A percentile compares a stretch with the other conserved stretches of the same genome.
phyloP scores from a whole-genome alignment of 2,888 invertebrate genomes.

The Spicauda simplicius region DNA sequence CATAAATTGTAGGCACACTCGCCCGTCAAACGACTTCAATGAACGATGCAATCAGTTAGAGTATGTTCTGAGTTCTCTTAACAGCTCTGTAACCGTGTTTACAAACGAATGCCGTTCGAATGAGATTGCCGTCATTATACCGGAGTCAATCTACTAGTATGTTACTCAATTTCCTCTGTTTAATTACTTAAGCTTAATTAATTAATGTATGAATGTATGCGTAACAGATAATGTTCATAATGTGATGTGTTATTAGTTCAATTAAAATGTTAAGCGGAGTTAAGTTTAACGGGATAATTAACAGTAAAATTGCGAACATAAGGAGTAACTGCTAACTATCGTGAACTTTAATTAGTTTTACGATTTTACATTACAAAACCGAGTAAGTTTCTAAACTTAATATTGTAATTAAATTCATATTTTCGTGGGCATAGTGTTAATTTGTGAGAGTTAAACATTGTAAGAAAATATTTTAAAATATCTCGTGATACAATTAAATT shows the following conservation, averaged over 20 bases:
- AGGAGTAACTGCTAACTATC: neutral
- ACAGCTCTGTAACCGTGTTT: constrained; percentile 54
- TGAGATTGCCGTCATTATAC: constrained; percentile 46
- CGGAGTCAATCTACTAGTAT: constrained; percentile 19
- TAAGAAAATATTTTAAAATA: too few relatives aligned
- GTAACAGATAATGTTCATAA: constrained; percentile 2
- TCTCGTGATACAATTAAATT: too few relatives aligned
- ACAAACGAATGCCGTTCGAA: constrained; percentile 50
- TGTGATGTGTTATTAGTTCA: constrained; percentile 11
- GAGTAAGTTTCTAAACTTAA: neutral
- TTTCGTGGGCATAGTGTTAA: neutral
- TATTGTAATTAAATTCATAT: neutral
- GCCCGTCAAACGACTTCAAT: constrained; percentile 70
- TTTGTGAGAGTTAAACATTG: too few relatives aligned
- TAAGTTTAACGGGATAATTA: constrained; percentile 24
- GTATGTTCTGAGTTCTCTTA: constrained; percentile 59
- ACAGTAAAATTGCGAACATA: constrained; percentile 4
- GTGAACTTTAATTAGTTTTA: constrained; percentile 26
- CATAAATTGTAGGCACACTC: constrained; percentile 62
- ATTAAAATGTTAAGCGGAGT: constrained; percentile 3
- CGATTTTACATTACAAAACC: constrained; percentile 34
- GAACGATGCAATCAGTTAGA: constrained; percentile 77
- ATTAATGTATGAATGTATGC: constrained; percentile 11
- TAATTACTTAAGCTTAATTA: constrained; percentile 32
- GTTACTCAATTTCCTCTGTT: constrained; percentile 19